Evolutionary conservation across 2,888 invertebrate genomes (phyloP).

Genomic region (Seira musarum): DNA sequence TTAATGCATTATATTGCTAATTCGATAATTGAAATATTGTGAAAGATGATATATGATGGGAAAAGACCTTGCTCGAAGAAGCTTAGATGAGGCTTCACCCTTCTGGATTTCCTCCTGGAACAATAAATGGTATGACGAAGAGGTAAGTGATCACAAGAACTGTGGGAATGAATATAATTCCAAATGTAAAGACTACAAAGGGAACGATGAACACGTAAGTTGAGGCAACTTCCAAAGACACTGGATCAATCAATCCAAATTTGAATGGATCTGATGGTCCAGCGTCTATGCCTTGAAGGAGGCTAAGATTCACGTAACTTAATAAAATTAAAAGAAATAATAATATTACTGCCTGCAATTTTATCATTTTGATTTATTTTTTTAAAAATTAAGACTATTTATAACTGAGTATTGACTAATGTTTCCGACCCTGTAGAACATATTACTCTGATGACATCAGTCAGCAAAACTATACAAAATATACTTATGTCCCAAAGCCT

Average conservation of each 20-base stretch:
- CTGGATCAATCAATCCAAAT: constrained; percentile 57
- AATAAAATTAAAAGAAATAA: too few species aligned
- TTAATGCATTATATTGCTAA: constrained; percentile 10
- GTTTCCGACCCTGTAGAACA: too few species aligned
- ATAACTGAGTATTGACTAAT: too few species aligned
- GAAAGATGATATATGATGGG: constrained; percentile 20
- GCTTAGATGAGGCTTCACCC: constrained; percentile 12
- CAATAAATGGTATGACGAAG: constrained; percentile 58
- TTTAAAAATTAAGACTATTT: too few species aligned
- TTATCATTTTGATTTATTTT: too few species aligned
- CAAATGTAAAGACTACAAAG: constrained; percentile 56
- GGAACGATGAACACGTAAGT: constrained; percentile 61
- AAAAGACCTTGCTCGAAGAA: constrained; percentile 20
- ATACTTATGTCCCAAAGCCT: too few species aligned
- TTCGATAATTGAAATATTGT: background rate
- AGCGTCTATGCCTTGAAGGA: constrained; percentile 25
- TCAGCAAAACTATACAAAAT: too few species aligned
- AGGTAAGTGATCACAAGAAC: constrained; percentile 59
- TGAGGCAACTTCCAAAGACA: constrained; percentile 56
- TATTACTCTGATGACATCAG: too few species aligned
- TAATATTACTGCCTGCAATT: too few species aligned
- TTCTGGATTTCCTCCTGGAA: constrained; percentile 39
- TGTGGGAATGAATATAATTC: constrained; percentile 57
- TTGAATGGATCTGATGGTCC: constrained; percentile 58
- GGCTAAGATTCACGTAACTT: too few species aligned